Base-by-base conservation (phyloP, 2,797 vertebrate species). In the Rachycentron canadum region DNA sequence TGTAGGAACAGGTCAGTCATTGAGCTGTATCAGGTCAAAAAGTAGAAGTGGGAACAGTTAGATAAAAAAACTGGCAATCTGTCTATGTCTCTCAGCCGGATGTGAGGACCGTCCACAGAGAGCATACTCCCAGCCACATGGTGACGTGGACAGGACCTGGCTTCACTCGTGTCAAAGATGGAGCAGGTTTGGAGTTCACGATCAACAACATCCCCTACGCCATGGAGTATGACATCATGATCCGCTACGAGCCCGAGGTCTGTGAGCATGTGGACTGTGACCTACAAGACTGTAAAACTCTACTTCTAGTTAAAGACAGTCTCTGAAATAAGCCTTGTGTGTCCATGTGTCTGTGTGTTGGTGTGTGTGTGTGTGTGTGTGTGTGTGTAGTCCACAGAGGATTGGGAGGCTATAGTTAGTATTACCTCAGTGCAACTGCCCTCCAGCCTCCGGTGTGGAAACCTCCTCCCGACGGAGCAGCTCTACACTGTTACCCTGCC, bases 201-300 rank as follows among this genome's bases (percentile, higher is more conserved):
- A 84, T 97, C 0, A 91, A 95, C 74, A 86, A 96, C 71, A 93
- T 98, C 75, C 95, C 96, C n/a, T 94, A 92, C 40, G 93, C 96
- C 63, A 96, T 97, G 96, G 96, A 97, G 63, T 98, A 97, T 2
- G 94, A 97, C 88, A 94, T 98, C 81, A 91, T 97, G 91, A 93
- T 99, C 61, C 94, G 95, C 87, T 97, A 96, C 0, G 96, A 97
- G 75, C 95, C 96, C 0, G 96, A 98, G 96, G 96, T 99, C 71
- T 50, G 86, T 80, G 64, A 17, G 5, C n/a, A 13, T 41, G 34
- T 23, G 53, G 23, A 32, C 7, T 9, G 0, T 1, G 25, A 26
- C 23, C 4, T 14, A 11, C 19, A 45, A 28, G 10, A 67, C 5
- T 34, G 30, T 57, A 11, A 38, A 41, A 23, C n/a, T 17, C 13